These are phyloP conservation scores for Scaptomyza tumidula DNA, from an alignment of 2,888 invertebrate species.

Conservation along the genomic window DNA sequence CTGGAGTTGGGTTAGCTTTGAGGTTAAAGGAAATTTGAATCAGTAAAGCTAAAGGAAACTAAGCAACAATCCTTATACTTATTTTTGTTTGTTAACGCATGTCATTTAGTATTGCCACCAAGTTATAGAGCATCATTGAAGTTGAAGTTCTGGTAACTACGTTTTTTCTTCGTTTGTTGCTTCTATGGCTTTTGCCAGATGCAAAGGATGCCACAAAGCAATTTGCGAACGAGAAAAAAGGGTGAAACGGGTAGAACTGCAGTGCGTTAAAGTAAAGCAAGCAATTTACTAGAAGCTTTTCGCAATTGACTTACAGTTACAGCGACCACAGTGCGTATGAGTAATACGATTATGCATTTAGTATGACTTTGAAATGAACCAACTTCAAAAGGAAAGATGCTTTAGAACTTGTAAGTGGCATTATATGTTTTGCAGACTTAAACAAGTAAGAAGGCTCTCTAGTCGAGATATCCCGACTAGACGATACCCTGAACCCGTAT, in stretches of 20 bases:
- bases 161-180: neutral
- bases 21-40: too few relatives aligned
- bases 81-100: too few relatives aligned
- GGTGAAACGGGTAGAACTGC: conserved; percentile 22
- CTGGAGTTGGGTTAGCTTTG: too few relatives aligned
- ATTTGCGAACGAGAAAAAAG: neutral
- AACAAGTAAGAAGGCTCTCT: too few relatives aligned
- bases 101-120: too few relatives aligned
- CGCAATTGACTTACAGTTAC: neutral
- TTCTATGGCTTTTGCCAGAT: conserved; percentile 18
- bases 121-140: conserved; percentile 12
- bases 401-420: neutral
- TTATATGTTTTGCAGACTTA: too few relatives aligned
- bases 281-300: conserved; percentile 16
- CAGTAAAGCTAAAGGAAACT: too few relatives aligned
- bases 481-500: too few relatives aligned
- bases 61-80: too few relatives aligned
- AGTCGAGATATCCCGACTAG: too few relatives aligned
- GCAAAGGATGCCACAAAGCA: conserved; percentile 55
- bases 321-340: conserved; percentile 53
- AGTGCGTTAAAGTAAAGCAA: conserved; percentile 48
- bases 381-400: neutral
- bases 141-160: neutral
- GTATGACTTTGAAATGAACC: neutral
- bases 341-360: conserved; percentile 27